phyloP scores from a whole-genome alignment of 2,888 invertebrate genomes.

The Eurois occulta region DNA sequence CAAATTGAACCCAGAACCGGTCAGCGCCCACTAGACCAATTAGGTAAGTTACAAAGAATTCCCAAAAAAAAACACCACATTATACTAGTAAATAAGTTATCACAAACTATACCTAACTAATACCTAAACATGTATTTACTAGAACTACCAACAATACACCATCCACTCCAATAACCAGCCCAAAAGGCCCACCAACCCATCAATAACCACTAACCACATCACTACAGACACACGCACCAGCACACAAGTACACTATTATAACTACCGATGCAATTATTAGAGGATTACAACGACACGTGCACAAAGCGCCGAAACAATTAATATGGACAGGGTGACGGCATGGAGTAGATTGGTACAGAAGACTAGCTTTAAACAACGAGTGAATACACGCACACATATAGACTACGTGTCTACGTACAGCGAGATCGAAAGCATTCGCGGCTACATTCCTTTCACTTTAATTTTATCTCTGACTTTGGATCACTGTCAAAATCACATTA shows the following conservation, averaged over 20 bases:
- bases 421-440: neutral
- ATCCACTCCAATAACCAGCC: neutral
- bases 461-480: neutral
- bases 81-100: neutral
- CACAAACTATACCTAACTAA: no score
- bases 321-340: slow-evolving; percentile 44
- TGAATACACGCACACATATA: neutral
- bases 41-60: no score
- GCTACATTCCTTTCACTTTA: neutral
- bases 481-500: neutral
- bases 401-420: neutral
- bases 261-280: slow-evolving; percentile 61
- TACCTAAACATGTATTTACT: neutral
- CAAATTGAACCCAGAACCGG: neutral
- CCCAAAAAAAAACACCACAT: no score
- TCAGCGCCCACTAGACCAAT: neutral
- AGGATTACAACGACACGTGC: slow-evolving; percentile 61
- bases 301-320: slow-evolving; percentile 69
- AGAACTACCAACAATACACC: no score
- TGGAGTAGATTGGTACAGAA: neutral
- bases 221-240: slow-evolving; percentile 9
- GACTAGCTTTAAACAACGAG: fast-evolving
- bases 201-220: slow-evolving; percentile 32
- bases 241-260: slow-evolving; percentile 38
- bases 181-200: slow-evolving; percentile 12